Evolutionary conservation across 2,888 invertebrate species (phyloP).

Genomic region (Torymus auratus): DNA sequence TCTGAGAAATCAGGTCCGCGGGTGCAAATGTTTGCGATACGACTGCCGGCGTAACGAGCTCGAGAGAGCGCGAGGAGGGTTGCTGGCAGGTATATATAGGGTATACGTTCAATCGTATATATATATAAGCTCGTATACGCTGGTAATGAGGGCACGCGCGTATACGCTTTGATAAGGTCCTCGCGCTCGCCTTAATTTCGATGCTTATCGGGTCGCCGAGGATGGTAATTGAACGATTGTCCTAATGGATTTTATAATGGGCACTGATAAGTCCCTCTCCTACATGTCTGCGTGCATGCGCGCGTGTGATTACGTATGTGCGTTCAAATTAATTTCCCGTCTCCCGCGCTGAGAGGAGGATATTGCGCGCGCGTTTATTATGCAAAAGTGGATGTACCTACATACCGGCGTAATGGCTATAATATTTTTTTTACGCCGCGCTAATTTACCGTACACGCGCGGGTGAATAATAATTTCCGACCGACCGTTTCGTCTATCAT

Average conservation of each 20-base stretch:
- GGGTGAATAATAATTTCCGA: no score
- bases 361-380: no score
- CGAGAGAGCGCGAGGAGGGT: neutral
- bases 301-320: no score
- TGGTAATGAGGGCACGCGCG: constrained; percentile 49
- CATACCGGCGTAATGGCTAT: no score
- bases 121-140: no score
- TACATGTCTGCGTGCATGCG: no score
- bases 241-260: constrained; percentile 56
- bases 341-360: no score
- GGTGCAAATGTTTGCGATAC: constrained; percentile 54
- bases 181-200: constrained; percentile 38
- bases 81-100: constrained; percentile 5
- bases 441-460: no score
- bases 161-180: constrained; percentile 28
- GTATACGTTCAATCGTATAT: constrained; percentile 28
- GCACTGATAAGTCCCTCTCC: constrained; percentile 9
- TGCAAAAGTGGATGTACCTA: no score
- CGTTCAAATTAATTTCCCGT: no score
- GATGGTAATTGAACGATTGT: constrained; percentile 54
- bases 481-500: no score
- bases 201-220: constrained; percentile 47
- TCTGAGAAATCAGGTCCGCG: constrained; percentile 32
- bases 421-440: no score
- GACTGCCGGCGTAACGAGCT: constrained; percentile 41